phyloP scores from a whole-genome alignment of 2,113 vertebrate genomes.

The Panthera tigris region DNA sequence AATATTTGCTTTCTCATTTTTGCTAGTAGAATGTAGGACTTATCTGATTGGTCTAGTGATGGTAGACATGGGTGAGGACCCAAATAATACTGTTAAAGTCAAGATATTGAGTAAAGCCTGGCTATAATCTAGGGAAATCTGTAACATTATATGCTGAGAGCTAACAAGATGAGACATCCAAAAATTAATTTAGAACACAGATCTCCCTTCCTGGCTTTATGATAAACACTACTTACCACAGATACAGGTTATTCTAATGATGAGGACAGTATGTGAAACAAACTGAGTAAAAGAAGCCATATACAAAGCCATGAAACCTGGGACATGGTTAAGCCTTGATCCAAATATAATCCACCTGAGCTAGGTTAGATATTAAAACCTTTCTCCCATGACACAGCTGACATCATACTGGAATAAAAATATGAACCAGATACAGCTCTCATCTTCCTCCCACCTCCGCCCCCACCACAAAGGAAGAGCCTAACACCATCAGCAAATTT shows the following conservation, averaged over 20 bases:
- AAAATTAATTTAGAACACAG: neutral
- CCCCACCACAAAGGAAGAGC: neutral
- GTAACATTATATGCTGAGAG: neutral
- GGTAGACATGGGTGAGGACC: neutral
- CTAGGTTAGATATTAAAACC: neutral
- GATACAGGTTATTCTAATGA: conserved; percentile 2
- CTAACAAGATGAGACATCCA: neutral
- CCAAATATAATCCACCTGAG: conserved; percentile 27
- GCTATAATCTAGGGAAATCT: neutral
- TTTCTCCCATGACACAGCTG: neutral
- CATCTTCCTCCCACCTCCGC: neutral
- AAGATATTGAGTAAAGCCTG: conserved; percentile 5
- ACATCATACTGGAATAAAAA: conserved; percentile 2
- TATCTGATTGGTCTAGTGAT: neutral
- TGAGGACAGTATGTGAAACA: neutral
- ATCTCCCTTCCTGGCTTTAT: neutral
- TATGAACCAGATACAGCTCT: neutral
- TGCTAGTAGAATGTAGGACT: neutral
- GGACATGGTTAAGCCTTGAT: neutral
- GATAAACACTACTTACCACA: neutral
- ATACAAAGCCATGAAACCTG: neutral
- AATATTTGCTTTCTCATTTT: neutral
- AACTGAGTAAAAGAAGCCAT: neutral
- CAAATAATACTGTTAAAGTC: neutral
- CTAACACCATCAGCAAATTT: neutral